phyloP scores from a whole-genome alignment of 1,140 invertebrate species.

The Drosophila serrata region DNA sequence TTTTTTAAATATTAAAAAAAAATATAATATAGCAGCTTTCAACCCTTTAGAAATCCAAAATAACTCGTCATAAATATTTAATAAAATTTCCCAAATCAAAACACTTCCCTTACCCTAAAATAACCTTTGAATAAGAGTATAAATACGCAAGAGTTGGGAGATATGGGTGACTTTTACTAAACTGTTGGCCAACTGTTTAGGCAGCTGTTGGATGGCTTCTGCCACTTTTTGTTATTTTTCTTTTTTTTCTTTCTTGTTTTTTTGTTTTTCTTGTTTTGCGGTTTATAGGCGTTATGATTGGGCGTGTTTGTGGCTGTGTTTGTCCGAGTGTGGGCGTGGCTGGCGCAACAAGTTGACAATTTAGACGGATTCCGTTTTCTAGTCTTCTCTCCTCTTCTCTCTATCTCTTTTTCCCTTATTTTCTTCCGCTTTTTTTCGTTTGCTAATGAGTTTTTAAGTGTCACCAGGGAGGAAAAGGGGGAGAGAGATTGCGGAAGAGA shows the following conservation, averaged over 20 bases:
- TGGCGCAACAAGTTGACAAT: slow-evolving; percentile 58
- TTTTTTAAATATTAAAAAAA: too few relatives aligned
- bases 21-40: too few relatives aligned
- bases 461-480: background rate
- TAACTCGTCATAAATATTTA: background rate
- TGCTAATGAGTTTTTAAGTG: slow-evolving; percentile 65
- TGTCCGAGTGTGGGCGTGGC: slow-evolving; percentile 41
- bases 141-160: background rate
- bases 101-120: background rate
- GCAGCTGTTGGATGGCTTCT: slow-evolving; percentile 39
- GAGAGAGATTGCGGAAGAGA: slow-evolving; percentile 10
- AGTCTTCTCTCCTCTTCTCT: background rate
- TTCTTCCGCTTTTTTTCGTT: slow-evolving; percentile 10
- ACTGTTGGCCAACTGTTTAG: slow-evolving; percentile 38
- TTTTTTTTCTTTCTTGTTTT: slow-evolving; percentile 1
- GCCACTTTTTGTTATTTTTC: slow-evolving; percentile 33
- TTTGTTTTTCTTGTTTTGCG: slow-evolving; percentile 34
- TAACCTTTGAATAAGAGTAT: background rate
- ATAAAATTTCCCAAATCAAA: background rate
- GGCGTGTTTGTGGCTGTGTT: slow-evolving; percentile 29
- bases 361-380: slow-evolving; percentile 30
- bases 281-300: slow-evolving; percentile 51
- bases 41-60: background rate
- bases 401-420: background rate
- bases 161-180: slow-evolving; percentile 3